phyloP scores from a whole-genome alignment of 2,888 invertebrate species.

The Sarcophaga caerulescens region DNA sequence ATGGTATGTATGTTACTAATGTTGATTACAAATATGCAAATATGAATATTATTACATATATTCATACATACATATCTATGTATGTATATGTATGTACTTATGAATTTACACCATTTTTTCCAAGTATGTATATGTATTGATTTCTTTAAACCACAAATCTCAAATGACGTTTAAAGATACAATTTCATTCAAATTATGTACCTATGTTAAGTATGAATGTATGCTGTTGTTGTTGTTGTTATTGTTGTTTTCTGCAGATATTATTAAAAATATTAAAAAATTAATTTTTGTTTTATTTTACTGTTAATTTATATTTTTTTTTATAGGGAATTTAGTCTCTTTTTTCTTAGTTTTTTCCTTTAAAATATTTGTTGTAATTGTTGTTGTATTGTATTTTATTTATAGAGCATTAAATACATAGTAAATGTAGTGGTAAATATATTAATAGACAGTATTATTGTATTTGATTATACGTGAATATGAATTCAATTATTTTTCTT shows the following conservation, averaged over 20 bases:
- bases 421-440: background rate
- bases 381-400: constrained; percentile 4
- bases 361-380: no score
- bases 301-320: no score
- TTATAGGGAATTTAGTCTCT: no score
- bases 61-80: background rate
- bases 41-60: background rate
- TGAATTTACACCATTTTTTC: background rate
- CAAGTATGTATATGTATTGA: background rate
- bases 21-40: background rate
- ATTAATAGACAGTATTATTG: background rate
- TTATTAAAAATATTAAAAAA: no score
- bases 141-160: constrained; percentile 64
- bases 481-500: no score
- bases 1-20: no score
- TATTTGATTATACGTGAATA: no score
- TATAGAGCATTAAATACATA: constrained; percentile 23
- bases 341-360: no score
- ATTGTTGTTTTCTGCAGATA: constrained; percentile 22
- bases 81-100: background rate
- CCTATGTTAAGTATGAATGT: constrained; percentile 22
- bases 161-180: constrained; percentile 57
- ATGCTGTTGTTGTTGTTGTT: constrained; percentile 32
- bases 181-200: constrained; percentile 60
- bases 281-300: no score